A percentile compares a stretch with the other conserved stretches of the same genome.
These are phyloP conservation scores for Amphiura filiformis DNA, from an alignment of 35 echinoderm and acorn worm species.

Conservation along the genomic window DNA sequence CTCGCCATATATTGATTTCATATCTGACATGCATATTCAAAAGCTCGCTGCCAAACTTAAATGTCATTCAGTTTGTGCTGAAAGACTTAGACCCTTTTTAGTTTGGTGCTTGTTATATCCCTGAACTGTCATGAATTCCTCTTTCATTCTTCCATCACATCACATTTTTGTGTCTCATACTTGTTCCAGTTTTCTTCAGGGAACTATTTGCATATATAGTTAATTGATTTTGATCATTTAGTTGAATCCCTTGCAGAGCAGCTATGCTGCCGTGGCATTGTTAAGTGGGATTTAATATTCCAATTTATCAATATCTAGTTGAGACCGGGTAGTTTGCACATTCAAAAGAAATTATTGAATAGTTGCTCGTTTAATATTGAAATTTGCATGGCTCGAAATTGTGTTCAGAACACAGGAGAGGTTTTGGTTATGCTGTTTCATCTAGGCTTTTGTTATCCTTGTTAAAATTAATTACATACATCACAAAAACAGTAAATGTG, in stretches of 20 bases:
- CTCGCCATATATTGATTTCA: not conserved
- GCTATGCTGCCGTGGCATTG: not conserved
- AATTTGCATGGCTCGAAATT: no score
- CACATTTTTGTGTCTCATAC: not conserved
- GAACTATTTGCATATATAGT: not conserved
- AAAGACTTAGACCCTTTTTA: no score
- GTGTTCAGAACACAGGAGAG: no score
- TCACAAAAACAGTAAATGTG: no score
- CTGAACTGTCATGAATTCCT: not conserved
- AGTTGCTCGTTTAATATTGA: no score
- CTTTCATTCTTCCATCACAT: not conserved
- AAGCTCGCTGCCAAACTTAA: not conserved
- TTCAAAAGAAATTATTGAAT: no score
- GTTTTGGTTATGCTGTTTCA: no score
- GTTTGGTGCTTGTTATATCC: no score
- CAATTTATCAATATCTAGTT: not conserved
- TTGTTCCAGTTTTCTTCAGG: not conserved
- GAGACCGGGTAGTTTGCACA: no score
- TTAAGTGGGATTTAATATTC: not conserved
- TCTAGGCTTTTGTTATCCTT: no score
- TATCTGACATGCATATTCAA: conserved; percentile 10
- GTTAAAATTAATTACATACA: no score
- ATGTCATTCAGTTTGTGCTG: not conserved
- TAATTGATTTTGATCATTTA: not conserved
- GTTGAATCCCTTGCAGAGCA: not conserved